phyloP scores from a whole-genome alignment of 2,888 invertebrate species.

The Pandemis corylana region DNA sequence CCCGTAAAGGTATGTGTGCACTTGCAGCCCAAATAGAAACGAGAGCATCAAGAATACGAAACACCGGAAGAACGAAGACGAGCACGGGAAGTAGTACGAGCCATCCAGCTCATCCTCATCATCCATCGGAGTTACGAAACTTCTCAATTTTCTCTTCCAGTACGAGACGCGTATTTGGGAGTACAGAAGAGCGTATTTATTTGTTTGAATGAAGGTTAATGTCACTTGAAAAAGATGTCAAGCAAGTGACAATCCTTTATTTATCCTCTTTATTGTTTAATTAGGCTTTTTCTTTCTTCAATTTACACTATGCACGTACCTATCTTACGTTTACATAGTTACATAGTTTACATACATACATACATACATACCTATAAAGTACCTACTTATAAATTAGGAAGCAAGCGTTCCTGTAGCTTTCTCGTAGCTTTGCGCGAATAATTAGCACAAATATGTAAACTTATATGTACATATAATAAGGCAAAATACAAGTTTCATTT shows the following conservation, averaged over 20 bases:
- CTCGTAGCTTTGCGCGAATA: no score
- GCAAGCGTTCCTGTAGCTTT: no score
- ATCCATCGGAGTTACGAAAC: slow-evolving; percentile 53
- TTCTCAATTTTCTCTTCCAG: neutral
- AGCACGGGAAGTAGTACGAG: slow-evolving; percentile 44
- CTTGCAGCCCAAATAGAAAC: slow-evolving; percentile 68
- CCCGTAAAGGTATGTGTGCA: slow-evolving; percentile 67
- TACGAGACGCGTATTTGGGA: neutral
- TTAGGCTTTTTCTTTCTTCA: no score
- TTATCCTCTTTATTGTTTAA: neutral
- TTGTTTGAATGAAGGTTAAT: neutral
- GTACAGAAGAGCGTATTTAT: neutral
- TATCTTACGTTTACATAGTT: no score
- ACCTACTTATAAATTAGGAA: no score
- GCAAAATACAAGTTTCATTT: no score
- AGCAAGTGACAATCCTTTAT: neutral
- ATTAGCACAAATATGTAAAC: no score
- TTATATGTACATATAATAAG: no score
- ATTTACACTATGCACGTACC: no score
- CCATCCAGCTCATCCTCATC: slow-evolving; percentile 48
- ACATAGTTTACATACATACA: no score
- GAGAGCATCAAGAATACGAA: slow-evolving; percentile 69
- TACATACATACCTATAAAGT: no score
- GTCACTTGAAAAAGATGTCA: neutral
- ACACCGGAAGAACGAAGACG: slow-evolving; percentile 62